phyloP scores from a whole-genome alignment of 2,113 vertebrate species.

The Lipophrys pholis region DNA sequence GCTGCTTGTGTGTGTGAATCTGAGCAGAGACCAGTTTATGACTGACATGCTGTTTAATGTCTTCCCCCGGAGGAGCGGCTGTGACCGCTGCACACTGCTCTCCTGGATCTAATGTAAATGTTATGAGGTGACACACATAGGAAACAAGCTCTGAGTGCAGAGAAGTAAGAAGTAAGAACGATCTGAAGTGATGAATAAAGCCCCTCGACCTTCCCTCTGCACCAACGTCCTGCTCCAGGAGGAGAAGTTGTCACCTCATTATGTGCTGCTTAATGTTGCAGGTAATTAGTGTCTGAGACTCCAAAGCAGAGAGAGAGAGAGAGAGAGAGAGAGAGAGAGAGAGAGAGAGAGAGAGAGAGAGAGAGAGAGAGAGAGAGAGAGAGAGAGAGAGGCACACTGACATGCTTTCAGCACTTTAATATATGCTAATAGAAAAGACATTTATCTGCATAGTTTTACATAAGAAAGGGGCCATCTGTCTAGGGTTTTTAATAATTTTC shows the following conservation, averaged over 20 bases:
- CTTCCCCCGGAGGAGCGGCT: no score
- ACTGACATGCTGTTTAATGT: no score
- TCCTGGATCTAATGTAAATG: no score
- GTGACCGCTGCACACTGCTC: no score
- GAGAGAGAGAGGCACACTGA: constrained; percentile 38
- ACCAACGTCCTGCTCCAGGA: not conserved
- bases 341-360: constrained; percentile 23
- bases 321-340: constrained; percentile 28
- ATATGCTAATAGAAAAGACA: constrained; percentile 76
- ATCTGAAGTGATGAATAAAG: no score
- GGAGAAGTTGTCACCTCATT: constrained; percentile 34
- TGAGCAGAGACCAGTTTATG: no score
- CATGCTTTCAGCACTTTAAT: constrained; percentile 67
- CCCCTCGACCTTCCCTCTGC: not conserved
- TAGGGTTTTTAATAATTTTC: constrained; percentile 65
- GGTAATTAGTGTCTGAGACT: constrained; percentile 63
- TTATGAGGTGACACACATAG: no score
- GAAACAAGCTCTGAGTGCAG: no score
- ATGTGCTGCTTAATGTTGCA: constrained; percentile 50
- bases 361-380: constrained; percentile 36
- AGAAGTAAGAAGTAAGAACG: no score
- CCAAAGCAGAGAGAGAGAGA: constrained; percentile 35
- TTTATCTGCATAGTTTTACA: constrained; percentile 78
- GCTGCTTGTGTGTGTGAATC: no score
- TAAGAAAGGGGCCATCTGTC: constrained; percentile 77